Conservation (phyloP, 2,797 vertebrate species). For the Meriones psammophilus region DNA sequence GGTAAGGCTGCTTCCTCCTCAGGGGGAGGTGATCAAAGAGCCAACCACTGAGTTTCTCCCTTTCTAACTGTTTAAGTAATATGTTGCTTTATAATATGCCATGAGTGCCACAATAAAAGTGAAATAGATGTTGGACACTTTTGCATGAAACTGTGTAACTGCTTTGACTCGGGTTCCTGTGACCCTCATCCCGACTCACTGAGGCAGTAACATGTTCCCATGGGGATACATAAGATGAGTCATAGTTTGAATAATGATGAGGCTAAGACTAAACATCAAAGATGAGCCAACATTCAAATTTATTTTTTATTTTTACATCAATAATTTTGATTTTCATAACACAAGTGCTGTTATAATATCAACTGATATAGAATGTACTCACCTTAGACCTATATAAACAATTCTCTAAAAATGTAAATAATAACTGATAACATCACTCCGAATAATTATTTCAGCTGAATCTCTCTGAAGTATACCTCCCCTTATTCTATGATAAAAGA, state of each 20-base stretch:
- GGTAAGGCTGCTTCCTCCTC: too few species aligned
- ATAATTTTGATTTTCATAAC: not conserved
- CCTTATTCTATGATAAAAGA: not conserved
- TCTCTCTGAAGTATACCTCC: not conserved
- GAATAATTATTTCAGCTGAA: conserved; percentile 37
- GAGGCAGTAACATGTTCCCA: not conserved
- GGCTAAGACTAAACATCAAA: not conserved
- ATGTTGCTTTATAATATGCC: not conserved
- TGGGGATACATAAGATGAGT: rapidly evolving
- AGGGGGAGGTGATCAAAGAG: too few species aligned
- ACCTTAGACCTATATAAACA: not conserved
- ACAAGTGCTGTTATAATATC: not conserved
- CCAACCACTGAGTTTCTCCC: not conserved
- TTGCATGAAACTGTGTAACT: not conserved
- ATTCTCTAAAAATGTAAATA: not conserved
- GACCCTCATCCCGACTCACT: not conserved
- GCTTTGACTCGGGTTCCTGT: not conserved
- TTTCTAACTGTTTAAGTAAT: not conserved
- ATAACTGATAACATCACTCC: conserved; percentile 21
- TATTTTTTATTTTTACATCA: not conserved
- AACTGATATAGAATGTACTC: not conserved
- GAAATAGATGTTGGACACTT: not conserved
- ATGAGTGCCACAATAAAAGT: not conserved
- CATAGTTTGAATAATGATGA: not conserved
- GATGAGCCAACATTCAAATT: not conserved